A percentile compares a stretch with the other conserved stretches of the same genome.
Conservation (phyloP, 2,113 vertebrate species). For the Leucopternis melanops region DNA sequence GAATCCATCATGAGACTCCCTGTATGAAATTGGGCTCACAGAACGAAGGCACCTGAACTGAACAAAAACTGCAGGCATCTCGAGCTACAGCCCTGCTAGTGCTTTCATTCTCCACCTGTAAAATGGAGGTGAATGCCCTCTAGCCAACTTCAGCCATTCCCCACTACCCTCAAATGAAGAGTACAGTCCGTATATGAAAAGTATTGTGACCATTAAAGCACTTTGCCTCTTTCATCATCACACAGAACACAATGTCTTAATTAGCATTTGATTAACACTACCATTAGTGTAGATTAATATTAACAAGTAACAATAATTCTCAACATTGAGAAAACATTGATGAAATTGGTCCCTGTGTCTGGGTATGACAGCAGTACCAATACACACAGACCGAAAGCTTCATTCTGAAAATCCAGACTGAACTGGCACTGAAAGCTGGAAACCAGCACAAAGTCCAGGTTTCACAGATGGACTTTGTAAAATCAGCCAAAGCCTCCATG, state of each 20-base stretch:
- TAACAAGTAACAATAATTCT: background rate
- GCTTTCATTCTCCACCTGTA: background rate
- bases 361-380: background rate
- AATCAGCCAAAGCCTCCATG: background rate
- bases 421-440: background rate
- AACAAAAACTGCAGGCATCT: background rate
- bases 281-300: background rate
- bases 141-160: background rate
- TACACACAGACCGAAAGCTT: background rate
- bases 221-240: background rate
- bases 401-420: background rate
- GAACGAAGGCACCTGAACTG: background rate
- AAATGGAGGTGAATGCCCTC: background rate
- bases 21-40: background rate
- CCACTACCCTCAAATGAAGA: background rate
- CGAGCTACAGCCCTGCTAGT: accelerated
- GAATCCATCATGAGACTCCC: accelerated
- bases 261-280: background rate
- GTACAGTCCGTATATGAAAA: accelerated
- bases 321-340: background rate
- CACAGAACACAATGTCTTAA: background rate
- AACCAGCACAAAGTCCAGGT: background rate
- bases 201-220: background rate
- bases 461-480: background rate
- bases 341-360: background rate